phyloP scores from a whole-genome alignment of 2,113 vertebrate species.

The Zosterops lateralis region DNA sequence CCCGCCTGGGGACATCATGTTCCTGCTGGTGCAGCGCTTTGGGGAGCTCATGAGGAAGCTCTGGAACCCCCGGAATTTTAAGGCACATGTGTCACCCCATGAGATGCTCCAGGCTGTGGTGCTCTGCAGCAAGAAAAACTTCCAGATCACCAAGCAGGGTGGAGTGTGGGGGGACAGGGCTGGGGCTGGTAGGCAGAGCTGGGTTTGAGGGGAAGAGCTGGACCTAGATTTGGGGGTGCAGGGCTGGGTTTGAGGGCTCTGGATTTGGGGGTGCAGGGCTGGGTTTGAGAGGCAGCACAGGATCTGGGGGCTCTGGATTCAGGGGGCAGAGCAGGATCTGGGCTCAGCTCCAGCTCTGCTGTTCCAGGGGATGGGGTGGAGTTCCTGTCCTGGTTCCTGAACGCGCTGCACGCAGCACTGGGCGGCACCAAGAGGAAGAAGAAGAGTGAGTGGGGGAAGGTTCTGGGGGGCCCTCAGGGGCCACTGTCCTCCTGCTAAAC shows the following conservation, averaged over 20 bases:
- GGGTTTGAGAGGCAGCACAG: background rate
- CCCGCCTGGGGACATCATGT: slow-evolving; percentile 96
- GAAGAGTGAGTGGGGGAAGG: slow-evolving; percentile 75
- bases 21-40: slow-evolving; percentile 93
- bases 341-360: background rate
- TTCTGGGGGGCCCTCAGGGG: background rate
- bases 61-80: slow-evolving; percentile 98
- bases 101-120: slow-evolving; percentile 98
- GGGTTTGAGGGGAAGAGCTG: background rate
- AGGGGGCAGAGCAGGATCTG: background rate
- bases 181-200: background rate
- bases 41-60: slow-evolving; percentile 97
- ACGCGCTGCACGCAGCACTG: slow-evolving; percentile 90
- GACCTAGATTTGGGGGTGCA: background rate
- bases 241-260: background rate
- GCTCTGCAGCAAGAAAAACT: slow-evolving; percentile 97
- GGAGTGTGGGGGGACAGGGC: background rate
- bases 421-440: slow-evolving; percentile 94
- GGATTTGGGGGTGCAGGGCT: background rate
- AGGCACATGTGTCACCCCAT: slow-evolving; percentile 95
- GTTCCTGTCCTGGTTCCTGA: slow-evolving; percentile 96
- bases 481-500: fast-evolving
- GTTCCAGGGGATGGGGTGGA: slow-evolving; percentile 88
- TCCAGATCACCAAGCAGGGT: slow-evolving; percentile 98
- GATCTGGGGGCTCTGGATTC: background rate